Base-by-base conservation (phyloP, 2,888 invertebrate genomes). In the Theodoxus fluviatilis region DNA sequence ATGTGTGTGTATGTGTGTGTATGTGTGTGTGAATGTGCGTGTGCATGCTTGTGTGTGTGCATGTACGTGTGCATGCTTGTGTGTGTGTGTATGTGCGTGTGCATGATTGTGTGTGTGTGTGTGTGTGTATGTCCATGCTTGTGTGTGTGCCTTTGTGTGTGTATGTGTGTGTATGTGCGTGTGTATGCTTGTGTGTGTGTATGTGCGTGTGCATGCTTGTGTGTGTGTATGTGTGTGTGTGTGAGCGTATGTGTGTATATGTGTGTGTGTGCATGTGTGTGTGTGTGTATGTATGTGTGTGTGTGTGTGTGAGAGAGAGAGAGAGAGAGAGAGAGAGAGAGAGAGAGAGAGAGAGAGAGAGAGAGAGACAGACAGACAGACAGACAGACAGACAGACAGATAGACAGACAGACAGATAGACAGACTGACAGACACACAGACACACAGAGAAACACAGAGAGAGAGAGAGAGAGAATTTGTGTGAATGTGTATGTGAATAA, bases 181-280 rank as follows among this genome's bases (percentile, higher is more conserved):
- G 52, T 52, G 52, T 52, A 25, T 52, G 52, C 22, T 18, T 52
- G 52, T 52, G 52, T 52, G 52, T 52, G 52, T 52, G 52, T n/a
- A 6, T 15, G 52, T 52, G 52, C 22, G 52, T 52, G 52, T 52
- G 52, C 22, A 25, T 52, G 52, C 22, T 18, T 52, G 52, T 52
- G 52, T 52, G 52, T 52, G 52, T 52, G 52, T 52, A 25, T 52
- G 52, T 52, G 52, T 52, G 52, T 52, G 52, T 15, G 52, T 52
- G 52, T 33, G 59, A 35, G 18, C 35, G 31, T 12, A 33, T 59
- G 59, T 59, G 18, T 59, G 59, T 59, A 22, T 59, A 37, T 59
- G 18, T 59, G 59, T 59, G 18, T 33, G 47, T 47, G 22, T 47
- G 22, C 47, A 47, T 37, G n/a, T 61, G 61, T 61, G 37, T 61